Evolutionary conservation across 2,888 invertebrate species (phyloP), one percentile per base, ranked within the genome.

Genomic region (Ryuthela nishihirai): DNA sequence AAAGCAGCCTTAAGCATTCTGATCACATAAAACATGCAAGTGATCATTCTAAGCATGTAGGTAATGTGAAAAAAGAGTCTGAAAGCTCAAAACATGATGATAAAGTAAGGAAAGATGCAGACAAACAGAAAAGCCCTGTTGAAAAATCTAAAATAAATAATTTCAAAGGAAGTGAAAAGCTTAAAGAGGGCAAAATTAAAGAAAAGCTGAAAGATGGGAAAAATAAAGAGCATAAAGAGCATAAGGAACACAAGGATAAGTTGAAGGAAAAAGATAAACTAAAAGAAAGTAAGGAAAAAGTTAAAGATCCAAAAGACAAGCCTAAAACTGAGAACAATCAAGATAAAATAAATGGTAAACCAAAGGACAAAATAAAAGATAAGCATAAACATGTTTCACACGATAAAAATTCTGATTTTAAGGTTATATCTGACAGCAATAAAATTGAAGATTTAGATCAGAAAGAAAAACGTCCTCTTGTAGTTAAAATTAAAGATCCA

Each of bases 131-230:
- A 26, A 46, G 32, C 41, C 26, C 40, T 9, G 40, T 26, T 25
- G 59, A 48, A 20, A 54, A 60, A 25, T 43, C 48, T 20, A 54
- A 54, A 34, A 38, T 36, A 36, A 54, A 54, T 35, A 54, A 54
- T 54, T 54, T 60, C 23, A 60, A 60, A 32, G 54, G 54, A 41
- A 54, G 49, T 49, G 54, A 54, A 40, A 53, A 59, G 18, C 24
- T 59, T n/a, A 59, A 53, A 15, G 48, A 59, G 20, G 9, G 34
- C 20, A 40, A 20, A 12, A 17, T 12, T 17, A 42, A 55, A 39
- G 55, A 55, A 15, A 34, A 34, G n/a, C n/a, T n/a, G n/a, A n/a
- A n/a, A n/a, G n/a, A n/a, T n/a, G n/a, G n/a, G n/a, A n/a, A n/a
- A n/a, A n/a, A n/a, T n/a, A n/a, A n/a, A 20, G 48, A 55, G 12